These are phyloP conservation scores for Nothobranchius kuhntae DNA, from an alignment of 2,113 vertebrate genomes.

Conservation along the genomic window DNA sequence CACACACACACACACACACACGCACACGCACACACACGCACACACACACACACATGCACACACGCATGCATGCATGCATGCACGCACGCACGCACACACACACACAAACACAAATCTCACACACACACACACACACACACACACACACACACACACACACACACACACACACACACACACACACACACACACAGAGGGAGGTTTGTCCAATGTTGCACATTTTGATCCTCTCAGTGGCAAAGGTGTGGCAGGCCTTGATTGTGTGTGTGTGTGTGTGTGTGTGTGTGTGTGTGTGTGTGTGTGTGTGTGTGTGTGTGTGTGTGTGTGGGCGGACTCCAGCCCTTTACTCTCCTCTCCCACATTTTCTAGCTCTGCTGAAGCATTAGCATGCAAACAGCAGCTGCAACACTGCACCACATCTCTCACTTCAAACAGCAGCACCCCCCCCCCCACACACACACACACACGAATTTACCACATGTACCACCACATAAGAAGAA, in stretches of 20 bases:
- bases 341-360: constrained; percentile 81
- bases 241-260: no score
- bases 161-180: constrained; percentile 31
- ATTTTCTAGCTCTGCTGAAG: constrained; percentile 72
- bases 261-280: constrained; percentile 22
- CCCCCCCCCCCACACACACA: constrained; percentile 40
- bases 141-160: constrained; percentile 21
- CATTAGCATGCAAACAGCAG: constrained; percentile 80
- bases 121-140: constrained; percentile 38
- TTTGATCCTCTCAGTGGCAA: constrained; percentile 38
- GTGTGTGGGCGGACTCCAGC: constrained; percentile 69
- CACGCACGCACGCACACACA: no score
- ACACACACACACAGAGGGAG: no score
- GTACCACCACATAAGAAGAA: constrained; percentile 50
- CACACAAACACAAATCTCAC: no score
- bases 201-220: constrained; percentile 21
- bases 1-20: neutral
- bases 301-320: constrained; percentile 28
- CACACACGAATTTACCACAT: constrained; percentile 38
- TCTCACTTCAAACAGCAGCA: constrained; percentile 74
- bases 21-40: no score
- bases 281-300: constrained; percentile 21
- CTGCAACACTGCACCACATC: constrained; percentile 64
- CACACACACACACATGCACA: no score
- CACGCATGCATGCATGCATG: no score